A percentile compares a stretch with the other conserved stretches of the same genome.
These are phyloP conservation scores for Phaethon lepturus DNA, from an alignment of 2,113 vertebrate genomes.

Conservation along the genomic window DNA sequence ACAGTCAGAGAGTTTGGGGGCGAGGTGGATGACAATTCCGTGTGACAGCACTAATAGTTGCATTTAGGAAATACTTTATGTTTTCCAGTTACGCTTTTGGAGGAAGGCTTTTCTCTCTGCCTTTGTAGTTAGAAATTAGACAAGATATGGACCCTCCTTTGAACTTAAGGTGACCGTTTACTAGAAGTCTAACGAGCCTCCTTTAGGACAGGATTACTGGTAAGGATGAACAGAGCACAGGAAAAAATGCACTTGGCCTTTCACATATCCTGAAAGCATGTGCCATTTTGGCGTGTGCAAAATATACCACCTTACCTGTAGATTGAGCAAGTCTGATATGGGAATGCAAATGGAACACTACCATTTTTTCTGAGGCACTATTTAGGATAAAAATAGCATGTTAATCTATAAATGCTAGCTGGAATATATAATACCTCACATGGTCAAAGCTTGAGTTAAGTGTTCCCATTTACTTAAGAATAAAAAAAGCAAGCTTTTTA, in stretches of 20 bases:
- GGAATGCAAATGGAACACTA: background rate
- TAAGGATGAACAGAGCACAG: background rate
- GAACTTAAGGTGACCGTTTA: background rate
- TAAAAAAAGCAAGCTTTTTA: background rate
- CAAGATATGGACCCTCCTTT: background rate
- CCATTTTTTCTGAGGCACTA: background rate
- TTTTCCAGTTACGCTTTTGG: background rate
- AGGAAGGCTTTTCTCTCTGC: background rate
- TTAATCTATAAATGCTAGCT: background rate
- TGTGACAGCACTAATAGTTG: background rate
- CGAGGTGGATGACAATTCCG: background rate
- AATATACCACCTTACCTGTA: background rate
- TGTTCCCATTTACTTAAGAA: background rate
- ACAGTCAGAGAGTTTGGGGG: background rate
- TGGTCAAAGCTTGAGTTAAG: background rate
- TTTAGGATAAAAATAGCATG: background rate
- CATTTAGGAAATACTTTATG: background rate
- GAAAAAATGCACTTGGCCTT: background rate
- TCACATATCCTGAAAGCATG: background rate
- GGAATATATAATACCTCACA: background rate
- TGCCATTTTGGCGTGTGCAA: background rate
- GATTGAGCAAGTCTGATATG: rapidly evolving
- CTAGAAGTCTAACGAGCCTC: background rate
- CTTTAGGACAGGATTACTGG: background rate
- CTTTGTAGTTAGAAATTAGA: background rate